phyloP scores from a whole-genome alignment of 2,113 vertebrate genomes.

The Conger conger region DNA sequence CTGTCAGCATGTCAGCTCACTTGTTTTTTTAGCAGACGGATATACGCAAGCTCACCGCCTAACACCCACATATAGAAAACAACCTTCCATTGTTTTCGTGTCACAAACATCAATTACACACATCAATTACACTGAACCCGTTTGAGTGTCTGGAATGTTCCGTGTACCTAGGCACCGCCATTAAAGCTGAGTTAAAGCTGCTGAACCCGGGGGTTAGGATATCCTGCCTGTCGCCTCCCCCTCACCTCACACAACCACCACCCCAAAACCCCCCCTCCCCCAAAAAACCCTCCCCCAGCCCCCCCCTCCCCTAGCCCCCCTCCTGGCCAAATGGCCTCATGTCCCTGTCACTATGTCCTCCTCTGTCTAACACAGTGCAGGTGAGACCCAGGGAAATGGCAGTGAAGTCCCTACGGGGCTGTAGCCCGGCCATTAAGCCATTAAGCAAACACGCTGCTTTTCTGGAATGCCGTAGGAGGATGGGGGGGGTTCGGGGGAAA shows the following conservation, averaged over 20 bases:
- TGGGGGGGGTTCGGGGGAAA: not conserved
- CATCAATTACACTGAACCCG: slow-evolving; percentile 1
- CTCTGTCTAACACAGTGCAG: not conserved
- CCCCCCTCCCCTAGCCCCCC: not conserved
- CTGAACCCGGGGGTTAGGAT: slow-evolving; percentile 12
- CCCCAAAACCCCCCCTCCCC: too few relatives aligned
- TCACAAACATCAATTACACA: not conserved
- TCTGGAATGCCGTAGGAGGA: not conserved
- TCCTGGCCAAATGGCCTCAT: not conserved
- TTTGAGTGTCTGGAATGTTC: not conserved
- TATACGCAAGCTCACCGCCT: not conserved
- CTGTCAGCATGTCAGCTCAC: not conserved
- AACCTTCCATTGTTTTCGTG: not conserved
- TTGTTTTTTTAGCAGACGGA: not conserved
- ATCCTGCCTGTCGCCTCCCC: not conserved
- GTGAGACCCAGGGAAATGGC: not conserved
- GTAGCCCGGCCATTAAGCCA: not conserved
- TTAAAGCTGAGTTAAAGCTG: not conserved
- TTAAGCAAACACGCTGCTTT: slow-evolving; percentile 12
- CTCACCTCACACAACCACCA: too few relatives aligned
- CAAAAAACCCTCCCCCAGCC: not conserved
- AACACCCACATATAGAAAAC: not conserved
- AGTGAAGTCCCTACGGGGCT: not conserved
- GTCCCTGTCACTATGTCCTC: not conserved
- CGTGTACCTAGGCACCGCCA: not conserved